Evolutionary conservation across 2,888 invertebrate species (phyloP), one percentile per base, ranked within the genome.

Genomic region (Elysia crispata): DNA sequence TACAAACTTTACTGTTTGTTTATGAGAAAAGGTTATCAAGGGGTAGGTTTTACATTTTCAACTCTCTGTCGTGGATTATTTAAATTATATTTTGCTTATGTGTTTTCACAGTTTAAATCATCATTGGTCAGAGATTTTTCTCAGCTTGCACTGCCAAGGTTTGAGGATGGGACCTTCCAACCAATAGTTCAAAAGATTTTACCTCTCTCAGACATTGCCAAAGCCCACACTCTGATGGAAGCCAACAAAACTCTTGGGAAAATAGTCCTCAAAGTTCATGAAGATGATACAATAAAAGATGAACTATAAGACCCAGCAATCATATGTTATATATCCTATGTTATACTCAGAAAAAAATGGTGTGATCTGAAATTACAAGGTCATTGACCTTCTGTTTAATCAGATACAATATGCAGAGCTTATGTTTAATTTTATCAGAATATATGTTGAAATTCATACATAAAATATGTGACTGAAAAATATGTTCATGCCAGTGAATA

Each of bases 201-300:
- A 41, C 87, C 89, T 28, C 83, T 91, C 25, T 85, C 87, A 6
- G 81, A 90, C 49, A 86, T 91, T 20, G 83, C 85, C 1, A 87
- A 89, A 20, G 92, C 92, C 15, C 92, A 92, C 77, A 78, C 77
- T 30, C 73, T 84, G 69, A 91, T 92, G 90, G 92, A 92, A 76
- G 82, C 86, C 11, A 91, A 91, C 81, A 81, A 85, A 31, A 92
- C 90, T 79, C 87, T 87, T 5, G 92, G 92, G 1, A 92, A 92
- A 83, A 90, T 92, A 50, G 81, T 92, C 5, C 69, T 91, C 5
- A 79, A 86, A 78, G 86, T 91, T 13, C 41, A 82, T 8, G 80
- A 85, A 23, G 86, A 87, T 20, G 77, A 81, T 1, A n/a, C 23
- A 30, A 1, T n/a, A 23, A 57, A 70, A 11, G 83, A 85, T 33